Percentiles rank a stretch among this genome's conserved stretches.
phyloP scores from a whole-genome alignment of 2,797 vertebrate species.

The Darevskia mixta region DNA sequence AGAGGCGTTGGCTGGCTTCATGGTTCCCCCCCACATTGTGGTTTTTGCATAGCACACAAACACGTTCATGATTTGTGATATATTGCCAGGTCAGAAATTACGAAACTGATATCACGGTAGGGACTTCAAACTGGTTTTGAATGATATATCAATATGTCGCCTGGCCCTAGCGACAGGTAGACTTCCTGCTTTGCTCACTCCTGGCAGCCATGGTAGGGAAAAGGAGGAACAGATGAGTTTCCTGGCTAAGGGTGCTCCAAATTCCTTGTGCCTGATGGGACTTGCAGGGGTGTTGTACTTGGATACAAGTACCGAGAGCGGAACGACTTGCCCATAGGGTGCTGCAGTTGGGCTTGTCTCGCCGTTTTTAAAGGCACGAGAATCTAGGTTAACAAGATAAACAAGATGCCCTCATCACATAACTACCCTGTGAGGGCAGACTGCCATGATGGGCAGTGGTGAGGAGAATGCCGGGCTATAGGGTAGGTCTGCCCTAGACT shows the following conservation, averaged over 20 bases:
- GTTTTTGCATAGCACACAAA: too few species aligned
- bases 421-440: background rate
- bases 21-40: too few species aligned
- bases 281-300: background rate
- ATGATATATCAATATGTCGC: too few species aligned
- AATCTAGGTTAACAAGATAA: background rate
- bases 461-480: too few species aligned
- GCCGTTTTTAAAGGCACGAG: background rate
- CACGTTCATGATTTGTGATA: too few species aligned
- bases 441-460: background rate
- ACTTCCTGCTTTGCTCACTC: background rate
- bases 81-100: too few species aligned
- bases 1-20: too few species aligned
- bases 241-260: background rate
- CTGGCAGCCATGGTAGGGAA: background rate
- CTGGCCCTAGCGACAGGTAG: background rate
- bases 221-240: background rate
- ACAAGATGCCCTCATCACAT: background rate
- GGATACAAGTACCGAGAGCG: background rate
- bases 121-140: too few species aligned
- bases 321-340: background rate
- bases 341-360: background rate
- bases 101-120: too few species aligned
- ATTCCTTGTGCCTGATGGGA: background rate
- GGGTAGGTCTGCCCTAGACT: background rate